phyloP scores from a whole-genome alignment of 2,113 vertebrate genomes.

The Gallinago jamesoni region DNA sequence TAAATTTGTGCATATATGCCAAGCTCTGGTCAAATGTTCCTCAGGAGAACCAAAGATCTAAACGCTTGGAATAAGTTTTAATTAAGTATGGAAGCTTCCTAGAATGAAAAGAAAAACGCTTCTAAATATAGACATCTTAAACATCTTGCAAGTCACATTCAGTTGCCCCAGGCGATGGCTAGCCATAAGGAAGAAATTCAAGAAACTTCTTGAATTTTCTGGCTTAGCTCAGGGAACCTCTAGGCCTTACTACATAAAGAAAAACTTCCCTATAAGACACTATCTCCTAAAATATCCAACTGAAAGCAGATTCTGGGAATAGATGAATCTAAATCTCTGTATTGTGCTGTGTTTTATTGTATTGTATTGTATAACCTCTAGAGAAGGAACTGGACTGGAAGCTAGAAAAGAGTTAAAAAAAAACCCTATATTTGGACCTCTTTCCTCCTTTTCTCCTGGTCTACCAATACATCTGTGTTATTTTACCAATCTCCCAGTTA shows the following conservation, averaged over 20 bases:
- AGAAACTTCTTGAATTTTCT: slow-evolving; percentile 6
- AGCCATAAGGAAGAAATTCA: neutral
- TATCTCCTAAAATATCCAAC: neutral
- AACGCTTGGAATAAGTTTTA: slow-evolving; percentile 3
- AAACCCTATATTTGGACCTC: neutral
- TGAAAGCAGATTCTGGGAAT: neutral
- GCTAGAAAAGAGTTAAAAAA: neutral
- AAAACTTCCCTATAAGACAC: neutral
- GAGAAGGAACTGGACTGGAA: neutral
- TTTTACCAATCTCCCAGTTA: neutral
- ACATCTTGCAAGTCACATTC: neutral
- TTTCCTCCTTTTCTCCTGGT: neutral
- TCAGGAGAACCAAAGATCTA: neutral
- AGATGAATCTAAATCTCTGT: neutral
- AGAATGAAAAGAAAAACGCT: slow-evolving; percentile 4
- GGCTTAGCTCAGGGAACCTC: slow-evolving; percentile 41
- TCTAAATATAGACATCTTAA: slow-evolving; percentile 26
- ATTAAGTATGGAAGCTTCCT: slow-evolving; percentile 5
- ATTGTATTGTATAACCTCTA: neutral
- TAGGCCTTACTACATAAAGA: slow-evolving; percentile 13
- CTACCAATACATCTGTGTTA: neutral
- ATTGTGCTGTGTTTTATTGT: neutral
- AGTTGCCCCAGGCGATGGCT: neutral
- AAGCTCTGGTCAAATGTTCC: neutral
- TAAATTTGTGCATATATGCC: neutral